Conservation (phyloP, 2,888 invertebrate species). For the Abscondita cerata region DNA sequence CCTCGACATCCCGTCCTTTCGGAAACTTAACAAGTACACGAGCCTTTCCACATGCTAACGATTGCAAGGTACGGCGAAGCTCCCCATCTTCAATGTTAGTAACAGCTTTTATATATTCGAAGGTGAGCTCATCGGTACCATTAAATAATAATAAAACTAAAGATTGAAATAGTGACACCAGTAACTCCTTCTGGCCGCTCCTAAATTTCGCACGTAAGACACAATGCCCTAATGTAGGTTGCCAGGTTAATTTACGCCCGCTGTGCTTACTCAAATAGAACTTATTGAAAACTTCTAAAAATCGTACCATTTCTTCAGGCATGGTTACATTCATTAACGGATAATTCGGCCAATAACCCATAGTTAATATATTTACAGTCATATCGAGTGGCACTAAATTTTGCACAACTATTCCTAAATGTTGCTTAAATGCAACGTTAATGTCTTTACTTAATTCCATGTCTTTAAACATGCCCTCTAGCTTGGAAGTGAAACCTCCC, state of each 20-base stretch:
- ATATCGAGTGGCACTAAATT: slow-evolving; percentile 74
- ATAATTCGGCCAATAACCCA: slow-evolving; percentile 99
- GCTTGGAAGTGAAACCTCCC: slow-evolving; percentile 97
- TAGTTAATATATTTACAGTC: slow-evolving; percentile 94
- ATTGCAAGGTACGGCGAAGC: slow-evolving; percentile 92
- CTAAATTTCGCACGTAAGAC: slow-evolving; percentile 89
- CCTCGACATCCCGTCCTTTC: slow-evolving; percentile 88
- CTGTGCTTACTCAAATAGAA: slow-evolving; percentile 98
- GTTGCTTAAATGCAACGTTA: slow-evolving; percentile 94
- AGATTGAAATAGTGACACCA: slow-evolving; percentile 97
- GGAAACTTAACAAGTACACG: slow-evolving; percentile 90
- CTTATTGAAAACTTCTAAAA: slow-evolving; percentile 95
- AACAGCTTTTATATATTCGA: slow-evolving; percentile 90
- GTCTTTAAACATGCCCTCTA: slow-evolving; percentile 99
- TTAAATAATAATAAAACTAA: slow-evolving; percentile 94
- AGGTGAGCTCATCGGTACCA: slow-evolving; percentile 79
- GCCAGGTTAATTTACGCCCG: slow-evolving; percentile 97
- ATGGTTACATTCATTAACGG: slow-evolving; percentile 89
- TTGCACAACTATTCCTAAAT: slow-evolving; percentile 56
- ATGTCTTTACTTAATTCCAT: slow-evolving; percentile 99
- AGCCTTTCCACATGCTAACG: slow-evolving; percentile 95
- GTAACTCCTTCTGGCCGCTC: slow-evolving; percentile 90
- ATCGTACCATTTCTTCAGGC: slow-evolving; percentile 88
- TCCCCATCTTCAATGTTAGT: slow-evolving; percentile 96
- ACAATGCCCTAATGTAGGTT: slow-evolving; percentile 97